These are phyloP conservation scores for Rhodophaea formosa DNA, from an alignment of 2,888 invertebrate species.

Conservation along the genomic window DNA sequence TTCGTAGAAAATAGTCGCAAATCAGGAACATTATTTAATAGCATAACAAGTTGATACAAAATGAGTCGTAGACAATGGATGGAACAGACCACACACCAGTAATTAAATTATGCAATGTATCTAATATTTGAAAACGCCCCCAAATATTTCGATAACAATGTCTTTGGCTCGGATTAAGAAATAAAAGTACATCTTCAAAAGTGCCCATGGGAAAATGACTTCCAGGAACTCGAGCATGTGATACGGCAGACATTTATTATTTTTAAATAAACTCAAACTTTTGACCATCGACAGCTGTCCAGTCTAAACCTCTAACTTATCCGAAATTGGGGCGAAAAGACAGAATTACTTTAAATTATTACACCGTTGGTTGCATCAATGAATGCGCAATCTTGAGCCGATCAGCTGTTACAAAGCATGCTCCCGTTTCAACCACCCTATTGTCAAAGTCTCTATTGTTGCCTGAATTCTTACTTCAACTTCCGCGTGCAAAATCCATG, in stretches of 20 bases:
- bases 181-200: too few species aligned
- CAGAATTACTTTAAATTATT: conserved; percentile 48
- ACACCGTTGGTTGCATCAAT: conserved; percentile 49
- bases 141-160: too few species aligned
- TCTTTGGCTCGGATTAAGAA: too few species aligned
- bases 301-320: conserved; percentile 28
- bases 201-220: too few species aligned
- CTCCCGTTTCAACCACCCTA: conserved; percentile 62
- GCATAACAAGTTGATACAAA: too few species aligned
- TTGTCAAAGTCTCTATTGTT: conserved; percentile 60
- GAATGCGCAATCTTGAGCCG: conserved; percentile 46
- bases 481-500: conserved; percentile 73
- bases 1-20: too few species aligned
- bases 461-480: conserved; percentile 59
- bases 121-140: too few species aligned
- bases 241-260: conserved; percentile 2
- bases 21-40: too few species aligned
- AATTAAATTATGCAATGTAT: too few species aligned
- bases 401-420: conserved; percentile 72
- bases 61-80: too few species aligned
- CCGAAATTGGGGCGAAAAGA: conserved; percentile 40
- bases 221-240: too few species aligned
- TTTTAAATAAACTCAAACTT: conserved; percentile 8
- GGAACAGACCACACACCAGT: too few species aligned
- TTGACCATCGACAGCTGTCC: conserved; percentile 8